Percentiles rank a stretch among this genome's conserved stretches.
phyloP scores from a whole-genome alignment of 2,113 vertebrate genomes.

The Cervus canadensis region DNA sequence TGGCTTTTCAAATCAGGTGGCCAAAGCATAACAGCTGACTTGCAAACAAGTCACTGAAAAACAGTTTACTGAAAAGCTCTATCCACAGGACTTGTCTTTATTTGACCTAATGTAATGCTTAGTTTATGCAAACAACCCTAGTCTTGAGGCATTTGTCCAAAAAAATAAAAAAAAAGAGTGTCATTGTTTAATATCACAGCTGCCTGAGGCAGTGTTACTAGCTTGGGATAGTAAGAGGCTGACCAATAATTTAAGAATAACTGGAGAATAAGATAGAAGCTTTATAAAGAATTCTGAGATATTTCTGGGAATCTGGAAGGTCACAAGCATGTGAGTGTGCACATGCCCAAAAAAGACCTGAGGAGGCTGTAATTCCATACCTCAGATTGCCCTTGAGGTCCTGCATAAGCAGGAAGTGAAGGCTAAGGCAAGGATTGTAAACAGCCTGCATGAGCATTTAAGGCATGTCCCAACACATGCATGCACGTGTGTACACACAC shows the following conservation, averaged over 20 bases:
- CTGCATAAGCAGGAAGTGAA: not conserved
- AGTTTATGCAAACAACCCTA: not conserved
- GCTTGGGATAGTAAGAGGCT: not conserved
- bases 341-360: not conserved
- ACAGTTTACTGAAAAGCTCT: not conserved
- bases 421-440: not conserved
- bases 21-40: not conserved
- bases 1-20: not conserved
- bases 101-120: not conserved
- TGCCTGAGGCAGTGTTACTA: not conserved
- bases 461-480: not conserved
- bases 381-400: not conserved
- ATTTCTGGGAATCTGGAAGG: not conserved
- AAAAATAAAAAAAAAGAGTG: not conserved
- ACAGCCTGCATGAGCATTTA: not conserved
- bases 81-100: not conserved
- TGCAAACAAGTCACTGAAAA: not conserved
- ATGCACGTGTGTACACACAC: not conserved
- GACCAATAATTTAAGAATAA: not conserved
- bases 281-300: not conserved
- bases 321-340: not conserved
- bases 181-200: not conserved
- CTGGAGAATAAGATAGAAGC: not conserved
- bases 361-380: not conserved
- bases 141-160: not conserved